Evolutionary conservation across 1,140 invertebrate genomes (phyloP), one percentile per base, ranked within the genome.

Genomic region (Rhyzopertha dominica): DNA sequence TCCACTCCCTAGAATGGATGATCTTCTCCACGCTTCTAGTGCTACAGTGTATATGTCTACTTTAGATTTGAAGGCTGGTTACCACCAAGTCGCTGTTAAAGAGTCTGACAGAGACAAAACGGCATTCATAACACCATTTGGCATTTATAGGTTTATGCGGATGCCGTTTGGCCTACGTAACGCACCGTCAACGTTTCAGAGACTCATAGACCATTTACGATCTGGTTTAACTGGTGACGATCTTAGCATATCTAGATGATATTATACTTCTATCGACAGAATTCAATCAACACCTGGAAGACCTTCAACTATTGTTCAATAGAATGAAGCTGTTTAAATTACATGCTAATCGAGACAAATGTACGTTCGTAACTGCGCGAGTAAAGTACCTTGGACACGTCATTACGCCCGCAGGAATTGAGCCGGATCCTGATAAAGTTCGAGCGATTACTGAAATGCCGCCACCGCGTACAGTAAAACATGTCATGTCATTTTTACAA

Each of bases 1-100:
- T 54, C 74, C 74, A 0, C 45, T 79, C 5, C 75, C 24, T 8
- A 26, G n/a, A n/a, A n/a, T n/a, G n/a, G n/a, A n/a, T n/a, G n/a
- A n/a, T n/a, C n/a, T n/a, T n/a, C n/a, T n/a, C n/a, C n/a, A n/a
- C n/a, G n/a, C n/a, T n/a, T n/a, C n/a, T n/a, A n/a, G n/a, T n/a
- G n/a, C n/a, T n/a, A n/a, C n/a, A n/a, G n/a, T n/a, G n/a, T n/a
- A n/a, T n/a, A n/a, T n/a, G n/a, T n/a, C n/a, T n/a, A n/a, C 24
- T 7, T 8, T 73, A 1, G 71, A 73, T 43, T 37, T 69, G 10
- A 49, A 48, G 10, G 12, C 58, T 16, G 63, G 63, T 1, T 67
- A 65, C 24, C 66, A 54, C 49, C 67, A 67, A 39, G 50, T 68
- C 9, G 47, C 47, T 13, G 47, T 70, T 5, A 31, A 22, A 5